Evolutionary conservation across 1,140 invertebrate species (phyloP).

Genomic region (Sipha flava): DNA sequence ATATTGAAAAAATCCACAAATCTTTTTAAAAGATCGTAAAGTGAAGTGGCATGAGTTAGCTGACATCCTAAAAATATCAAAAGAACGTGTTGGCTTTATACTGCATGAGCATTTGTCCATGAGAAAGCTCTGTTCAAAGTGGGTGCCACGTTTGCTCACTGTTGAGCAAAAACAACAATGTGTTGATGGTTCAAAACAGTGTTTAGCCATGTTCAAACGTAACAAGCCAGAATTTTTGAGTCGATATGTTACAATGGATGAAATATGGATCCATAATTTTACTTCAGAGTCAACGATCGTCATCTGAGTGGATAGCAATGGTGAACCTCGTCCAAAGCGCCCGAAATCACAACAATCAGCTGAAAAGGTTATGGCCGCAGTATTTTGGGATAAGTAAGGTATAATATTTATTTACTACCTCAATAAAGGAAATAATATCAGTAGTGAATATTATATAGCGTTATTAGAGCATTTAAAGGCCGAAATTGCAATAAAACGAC

Average conservation of each 20-base stretch:
- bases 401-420: conserved; percentile 46
- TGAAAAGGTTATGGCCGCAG: conserved; percentile 39
- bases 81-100: neutral
- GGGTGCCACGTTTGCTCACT: conserved; percentile 7
- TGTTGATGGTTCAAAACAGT: too few species aligned
- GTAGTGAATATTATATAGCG: conserved; percentile 35
- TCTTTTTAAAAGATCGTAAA: neutral
- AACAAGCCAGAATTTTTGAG: neutral
- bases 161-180: conserved; percentile 6
- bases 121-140: neutral
- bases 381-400: conserved; percentile 42
- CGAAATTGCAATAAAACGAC: conserved; percentile 39
- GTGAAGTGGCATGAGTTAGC: neutral
- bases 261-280: too few species aligned
- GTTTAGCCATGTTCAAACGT: too few species aligned
- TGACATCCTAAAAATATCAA: neutral
- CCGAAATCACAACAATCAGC: conserved; percentile 35
- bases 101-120: neutral
- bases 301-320: too few species aligned
- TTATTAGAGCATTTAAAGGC: conserved; percentile 35
- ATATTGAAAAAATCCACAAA: neutral
- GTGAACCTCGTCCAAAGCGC: too few species aligned
- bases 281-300: too few species aligned
- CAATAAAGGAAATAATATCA: conserved; percentile 45
- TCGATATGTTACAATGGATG: neutral